These are phyloP conservation scores for Stegodyphus dumicola DNA, from an alignment of 1,140 invertebrate species.

Conservation along the genomic window DNA sequence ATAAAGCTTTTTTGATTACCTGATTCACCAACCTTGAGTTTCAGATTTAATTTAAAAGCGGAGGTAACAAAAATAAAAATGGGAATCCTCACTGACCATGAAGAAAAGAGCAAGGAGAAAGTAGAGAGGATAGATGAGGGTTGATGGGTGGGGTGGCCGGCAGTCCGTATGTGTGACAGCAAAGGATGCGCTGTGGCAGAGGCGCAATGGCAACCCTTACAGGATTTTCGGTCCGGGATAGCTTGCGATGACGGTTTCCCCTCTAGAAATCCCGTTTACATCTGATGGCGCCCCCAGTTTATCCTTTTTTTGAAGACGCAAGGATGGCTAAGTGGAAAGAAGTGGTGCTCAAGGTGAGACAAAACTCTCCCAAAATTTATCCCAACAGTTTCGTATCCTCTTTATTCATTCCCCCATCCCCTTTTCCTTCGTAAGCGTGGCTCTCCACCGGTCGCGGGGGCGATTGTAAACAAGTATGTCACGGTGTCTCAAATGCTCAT, in stretches of 20 bases:
- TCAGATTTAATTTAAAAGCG: no score
- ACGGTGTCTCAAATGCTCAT: neutral
- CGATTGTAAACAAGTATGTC: neutral
- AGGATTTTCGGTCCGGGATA: conserved; percentile 42
- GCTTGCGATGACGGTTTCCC: conserved; percentile 44
- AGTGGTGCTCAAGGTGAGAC: conserved; percentile 54
- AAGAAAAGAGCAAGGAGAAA: conserved; percentile 11
- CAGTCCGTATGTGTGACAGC: conserved; percentile 23
- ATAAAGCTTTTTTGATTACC: no score
- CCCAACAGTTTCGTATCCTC: neutral
- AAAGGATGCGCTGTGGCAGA: conserved; percentile 41
- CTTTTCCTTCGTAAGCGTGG: neutral
- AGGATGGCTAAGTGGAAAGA: conserved; percentile 61
- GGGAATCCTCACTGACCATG: no score
- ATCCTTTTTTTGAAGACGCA: conserved; percentile 48
- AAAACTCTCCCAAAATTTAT: neutral
- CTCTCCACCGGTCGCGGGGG: neutral
- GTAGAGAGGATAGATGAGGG: neutral
- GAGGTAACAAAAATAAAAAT: no score
- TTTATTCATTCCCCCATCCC: neutral
- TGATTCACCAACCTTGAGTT: no score
- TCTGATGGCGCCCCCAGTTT: conserved; percentile 48
- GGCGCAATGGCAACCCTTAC: conserved; percentile 38
- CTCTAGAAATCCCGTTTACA: conserved; percentile 4
- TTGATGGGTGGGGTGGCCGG: neutral